These are phyloP conservation scores for Cichlasoma orientale DNA, from an alignment of 2,797 vertebrate species.

Conservation along the genomic window DNA sequence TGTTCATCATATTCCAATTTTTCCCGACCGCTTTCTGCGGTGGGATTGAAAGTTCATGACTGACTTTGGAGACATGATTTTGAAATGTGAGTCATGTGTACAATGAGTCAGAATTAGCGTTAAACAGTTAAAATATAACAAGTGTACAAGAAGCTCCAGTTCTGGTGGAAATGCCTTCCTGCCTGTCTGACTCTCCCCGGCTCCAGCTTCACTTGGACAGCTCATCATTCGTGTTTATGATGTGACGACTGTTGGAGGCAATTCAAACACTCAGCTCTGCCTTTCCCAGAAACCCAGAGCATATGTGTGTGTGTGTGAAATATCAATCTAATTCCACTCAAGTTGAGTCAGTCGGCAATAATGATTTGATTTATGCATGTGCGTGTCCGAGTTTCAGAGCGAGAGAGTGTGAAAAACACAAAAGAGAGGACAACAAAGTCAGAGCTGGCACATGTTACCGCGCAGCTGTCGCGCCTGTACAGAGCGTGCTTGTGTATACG, in stretches of 20 bases:
- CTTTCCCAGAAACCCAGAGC: conserved; percentile 33
- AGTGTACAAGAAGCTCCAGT: not conserved
- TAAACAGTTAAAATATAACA: not conserved
- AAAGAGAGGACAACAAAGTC: not conserved
- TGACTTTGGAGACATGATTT: not conserved
- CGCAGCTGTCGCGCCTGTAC: conserved; percentile 18
- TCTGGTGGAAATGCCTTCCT: not conserved
- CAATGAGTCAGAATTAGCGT: not conserved
- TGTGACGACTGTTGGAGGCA: conserved; percentile 18
- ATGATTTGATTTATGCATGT: conserved; percentile 23
- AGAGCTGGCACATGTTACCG: not conserved
- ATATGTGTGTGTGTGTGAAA: not conserved
- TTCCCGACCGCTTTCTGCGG: not conserved
- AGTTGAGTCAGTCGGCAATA: conserved; percentile 21
- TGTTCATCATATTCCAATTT: not conserved
- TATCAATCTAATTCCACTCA: conserved; percentile 10
- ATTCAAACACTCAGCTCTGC: conserved; percentile 18
- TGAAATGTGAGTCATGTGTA: not conserved
- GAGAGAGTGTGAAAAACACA: conserved; percentile 19
- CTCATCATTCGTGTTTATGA: conserved; percentile 31
- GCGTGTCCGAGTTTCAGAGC: conserved; percentile 3
- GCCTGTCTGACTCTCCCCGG: not conserved
- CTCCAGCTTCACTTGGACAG: conserved; percentile 10
- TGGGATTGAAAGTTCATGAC: not conserved
- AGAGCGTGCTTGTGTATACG: not conserved